These are phyloP conservation scores for Oxystoma pomonae DNA, from an alignment of 2,888 invertebrate species.

Conservation along the genomic window DNA sequence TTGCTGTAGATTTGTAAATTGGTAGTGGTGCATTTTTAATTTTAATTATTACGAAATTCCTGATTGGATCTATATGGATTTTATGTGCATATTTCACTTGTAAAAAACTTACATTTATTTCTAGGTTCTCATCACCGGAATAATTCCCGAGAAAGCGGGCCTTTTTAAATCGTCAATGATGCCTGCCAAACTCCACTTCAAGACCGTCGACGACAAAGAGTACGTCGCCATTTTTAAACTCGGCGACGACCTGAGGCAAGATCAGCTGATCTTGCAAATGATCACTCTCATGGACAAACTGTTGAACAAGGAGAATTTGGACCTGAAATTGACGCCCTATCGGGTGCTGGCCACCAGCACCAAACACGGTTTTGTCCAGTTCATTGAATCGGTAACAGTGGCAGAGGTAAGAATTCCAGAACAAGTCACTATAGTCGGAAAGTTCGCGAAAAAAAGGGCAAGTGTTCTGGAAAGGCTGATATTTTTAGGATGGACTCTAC, in stretches of 20 bases:
- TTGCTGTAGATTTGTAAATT: no score
- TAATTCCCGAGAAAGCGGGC: slow-evolving; percentile 83
- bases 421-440: not conserved
- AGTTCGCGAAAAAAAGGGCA: no score
- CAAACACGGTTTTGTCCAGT: slow-evolving; percentile 95
- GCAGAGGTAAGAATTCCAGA: slow-evolving; percentile 65
- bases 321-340: slow-evolving; percentile 94
- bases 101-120: not conserved
- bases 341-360: slow-evolving; percentile 93
- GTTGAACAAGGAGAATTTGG: slow-evolving; percentile 88
- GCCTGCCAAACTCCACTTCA: slow-evolving; percentile 89
- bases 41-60: no score
- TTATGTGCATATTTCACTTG: no score
- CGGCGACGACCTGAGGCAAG: slow-evolving; percentile 96
- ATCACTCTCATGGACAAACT: slow-evolving; percentile 98
- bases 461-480: no score
- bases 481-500: no score
- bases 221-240: slow-evolving; percentile 97
- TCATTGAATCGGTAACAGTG: slow-evolving; percentile 87
- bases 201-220: slow-evolving; percentile 73
- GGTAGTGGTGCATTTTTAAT: no score
- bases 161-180: slow-evolving; percentile 95
- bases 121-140: slow-evolving; percentile 68
- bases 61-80: no score
- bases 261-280: slow-evolving; percentile 96